Percentiles rank a stretch among this genome's conserved stretches.
Evolutionary conservation across 2,113 vertebrate species (phyloP).

Genomic region (Planiliza haematocheilus): DNA sequence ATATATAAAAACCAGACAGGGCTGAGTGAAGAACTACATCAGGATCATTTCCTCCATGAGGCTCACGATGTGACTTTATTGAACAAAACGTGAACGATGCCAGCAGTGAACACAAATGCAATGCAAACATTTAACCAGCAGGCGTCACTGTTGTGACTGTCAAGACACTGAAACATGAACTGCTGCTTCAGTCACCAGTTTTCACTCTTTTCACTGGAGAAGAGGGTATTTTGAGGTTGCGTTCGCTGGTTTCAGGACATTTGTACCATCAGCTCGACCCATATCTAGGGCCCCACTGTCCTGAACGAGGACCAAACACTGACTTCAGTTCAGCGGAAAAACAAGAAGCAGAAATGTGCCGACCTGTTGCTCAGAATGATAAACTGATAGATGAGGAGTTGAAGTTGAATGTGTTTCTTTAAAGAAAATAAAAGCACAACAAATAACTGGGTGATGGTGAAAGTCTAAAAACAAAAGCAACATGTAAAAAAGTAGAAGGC

Average conservation of each 20-base stretch:
- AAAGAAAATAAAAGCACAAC: neutral
- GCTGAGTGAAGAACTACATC: no score
- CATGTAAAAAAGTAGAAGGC: no score
- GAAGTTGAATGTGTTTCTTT: neutral
- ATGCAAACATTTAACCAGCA: constrained; percentile 29
- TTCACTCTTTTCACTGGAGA: no score
- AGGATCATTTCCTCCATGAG: neutral
- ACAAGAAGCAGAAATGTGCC: neutral
- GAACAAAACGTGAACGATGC: constrained; percentile 9
- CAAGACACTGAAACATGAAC: neutral
- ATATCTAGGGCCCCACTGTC: neutral
- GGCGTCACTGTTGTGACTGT: constrained; percentile 6
- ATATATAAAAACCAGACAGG: no score
- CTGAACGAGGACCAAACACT: neutral
- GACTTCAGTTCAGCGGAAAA: constrained; percentile 24
- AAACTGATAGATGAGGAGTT: neutral
- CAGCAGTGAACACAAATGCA: constrained; percentile 27
- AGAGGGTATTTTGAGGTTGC: constrained; percentile 39
- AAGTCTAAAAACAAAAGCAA: neutral
- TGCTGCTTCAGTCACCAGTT: neutral
- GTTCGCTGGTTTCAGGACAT: constrained; percentile 37
- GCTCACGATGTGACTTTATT: constrained; percentile 50
- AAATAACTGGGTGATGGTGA: neutral
- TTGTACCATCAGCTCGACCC: constrained; percentile 58
- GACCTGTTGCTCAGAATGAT: neutral